Evolutionary conservation across 2,113 vertebrate species (phyloP), one percentile per base, ranked within the genome.

Genomic region (Sinocyclocheilus grahami): DNA sequence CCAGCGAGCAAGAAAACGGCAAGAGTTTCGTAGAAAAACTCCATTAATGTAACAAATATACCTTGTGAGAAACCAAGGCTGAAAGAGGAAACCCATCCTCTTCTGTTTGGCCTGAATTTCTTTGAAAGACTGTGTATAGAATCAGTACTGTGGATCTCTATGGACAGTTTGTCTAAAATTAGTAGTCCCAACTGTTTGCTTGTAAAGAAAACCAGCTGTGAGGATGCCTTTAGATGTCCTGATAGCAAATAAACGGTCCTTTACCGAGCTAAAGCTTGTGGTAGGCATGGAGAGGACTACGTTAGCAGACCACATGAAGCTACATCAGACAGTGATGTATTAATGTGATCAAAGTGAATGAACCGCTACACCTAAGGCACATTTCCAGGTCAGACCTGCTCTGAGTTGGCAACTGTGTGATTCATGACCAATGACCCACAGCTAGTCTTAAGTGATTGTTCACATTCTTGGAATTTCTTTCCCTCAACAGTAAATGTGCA

Each of bases 161-260:
- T 75, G 22, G n/a, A 65, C n/a, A 9, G 13, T 46, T 48, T 27
- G 39, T 20, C n/a, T 42, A 79, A 42, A 39, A 46, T 81, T 48
- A 81, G 78, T 16, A 18, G 37, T 48, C 13, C 6, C 22, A 65
- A 39, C 53, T 37, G 4, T n/a, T 16, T 63, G 5, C 18, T 27
- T 16, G 11, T 22, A 8, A 51, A 76, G 60, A 27, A 30, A 48
- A 82, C 79, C 14, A 67, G 39, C 60, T 10, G 39, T 67, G 14
- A 81, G n/a, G 78, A 42, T 63, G 55, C 4, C n/a, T 12, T 48
- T 67, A 82, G 79, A 46, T 82, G n/a, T 67, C 39, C 60, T 67
- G 79, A 67, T 82, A 82, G 60, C 22, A n/a, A n/a, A 42, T 9
- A 46, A 82, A 82, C 60, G 0, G 60, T 62, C 33, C n/a, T 39